phyloP scores from a whole-genome alignment of 2,113 vertebrate species.

The Dasyurus viverrinus region DNA sequence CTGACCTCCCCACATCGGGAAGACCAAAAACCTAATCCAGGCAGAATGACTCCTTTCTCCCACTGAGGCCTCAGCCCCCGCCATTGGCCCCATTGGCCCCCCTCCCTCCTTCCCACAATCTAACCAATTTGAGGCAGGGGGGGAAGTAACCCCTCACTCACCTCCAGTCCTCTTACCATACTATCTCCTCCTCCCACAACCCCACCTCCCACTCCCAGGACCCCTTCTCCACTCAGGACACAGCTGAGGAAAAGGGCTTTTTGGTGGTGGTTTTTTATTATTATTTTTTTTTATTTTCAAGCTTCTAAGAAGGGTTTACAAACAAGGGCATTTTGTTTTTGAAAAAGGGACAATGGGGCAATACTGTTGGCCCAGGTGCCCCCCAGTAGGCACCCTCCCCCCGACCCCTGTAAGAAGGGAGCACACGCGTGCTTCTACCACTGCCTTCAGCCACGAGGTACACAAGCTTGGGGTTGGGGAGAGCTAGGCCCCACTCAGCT shows the following conservation, averaged over 20 bases:
- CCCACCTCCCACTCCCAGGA: background rate
- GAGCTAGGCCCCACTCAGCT: background rate
- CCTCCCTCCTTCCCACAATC: too few species aligned
- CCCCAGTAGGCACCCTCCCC: constrained; percentile 11
- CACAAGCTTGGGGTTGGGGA: background rate
- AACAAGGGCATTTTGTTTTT: constrained; percentile 68
- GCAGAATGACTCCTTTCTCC: background rate
- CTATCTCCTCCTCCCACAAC: background rate
- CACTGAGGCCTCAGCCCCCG: rapidly evolving
- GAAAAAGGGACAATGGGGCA: constrained; percentile 66
- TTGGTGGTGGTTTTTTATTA: constrained; percentile 15
- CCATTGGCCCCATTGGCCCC: background rate
- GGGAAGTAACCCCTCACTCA: background rate
- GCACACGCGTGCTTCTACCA: background rate
- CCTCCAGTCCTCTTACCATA: background rate
- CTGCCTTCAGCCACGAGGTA: background rate
- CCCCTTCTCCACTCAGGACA: constrained; percentile 40
- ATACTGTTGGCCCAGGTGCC: constrained; percentile 46
- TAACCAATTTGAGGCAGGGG: background rate
- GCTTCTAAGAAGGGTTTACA: constrained; percentile 74
- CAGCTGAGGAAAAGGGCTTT: constrained; percentile 54
- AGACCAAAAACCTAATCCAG: background rate
- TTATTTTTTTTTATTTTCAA: constrained; percentile 73
- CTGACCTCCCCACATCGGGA: background rate
- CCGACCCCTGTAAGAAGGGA: background rate